Base-by-base conservation (phyloP, 2,888 invertebrate species). In the Catocala nupta region DNA sequence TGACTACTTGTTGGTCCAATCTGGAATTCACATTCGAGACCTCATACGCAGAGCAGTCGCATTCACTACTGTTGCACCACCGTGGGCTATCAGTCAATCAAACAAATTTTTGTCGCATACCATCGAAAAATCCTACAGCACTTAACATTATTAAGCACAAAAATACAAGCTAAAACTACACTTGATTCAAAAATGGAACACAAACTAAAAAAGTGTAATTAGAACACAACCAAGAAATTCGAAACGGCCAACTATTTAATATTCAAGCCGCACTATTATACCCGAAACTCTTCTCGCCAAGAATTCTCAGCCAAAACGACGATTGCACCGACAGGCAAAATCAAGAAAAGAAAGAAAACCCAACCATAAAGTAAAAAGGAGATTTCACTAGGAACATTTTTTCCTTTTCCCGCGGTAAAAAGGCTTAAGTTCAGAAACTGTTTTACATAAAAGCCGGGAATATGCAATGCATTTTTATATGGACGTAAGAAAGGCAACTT, bases 341-440 rank as follows among this genome's bases (percentile, higher is more conserved):
- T 73, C 71, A 77, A 76, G 72, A 70, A 78, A 73, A 70, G 68
- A 68, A 70, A 78, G 70, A 75, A 25, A 81, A 82, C 78, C 61
- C 71, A 58, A 54, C 51, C 65, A 71, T 67, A 65, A 77, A 76
- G 71, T 70, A 65, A 78, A 77, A 72, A 76, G 62, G 63, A 78
- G 66, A 69, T 78, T 78, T 75, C 73, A 73, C 55, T 59, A 65
- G 71, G 72, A 78, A 73, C 63, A 60, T 73, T 81, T 75, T 75
- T 64, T 47, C 53, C 49, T 65, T 68, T 65, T 56, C 51, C 57
- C 53, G 48, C 68, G 57, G 65, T 74, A 76, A 79, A 79, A 84
- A 84, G 71, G 75, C 77, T 82, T 79, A 78, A 77, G 81, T 81
- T 78, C 60, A 68, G 72, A 81, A 83, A 80, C 78, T 79, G 70